A percentile compares a stretch with the other conserved stretches of the same genome.
These are phyloP conservation scores for Zaprionus inermis DNA, from an alignment of 1,140 invertebrate species.

Conservation along the genomic window DNA sequence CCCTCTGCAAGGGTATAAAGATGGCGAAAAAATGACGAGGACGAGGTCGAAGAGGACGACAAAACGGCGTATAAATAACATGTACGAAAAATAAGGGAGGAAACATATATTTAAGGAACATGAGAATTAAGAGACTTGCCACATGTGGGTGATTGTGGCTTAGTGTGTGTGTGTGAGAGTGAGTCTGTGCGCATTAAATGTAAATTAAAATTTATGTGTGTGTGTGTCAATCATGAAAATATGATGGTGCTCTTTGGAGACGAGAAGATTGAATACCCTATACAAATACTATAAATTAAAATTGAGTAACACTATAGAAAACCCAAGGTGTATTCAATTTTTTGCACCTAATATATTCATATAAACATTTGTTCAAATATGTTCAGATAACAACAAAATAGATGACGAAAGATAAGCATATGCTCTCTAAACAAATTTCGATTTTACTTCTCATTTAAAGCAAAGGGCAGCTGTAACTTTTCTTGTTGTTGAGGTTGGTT, in stretches of 20 bases:
- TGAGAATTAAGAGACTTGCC: slow-evolving; percentile 43
- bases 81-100: slow-evolving; percentile 21
- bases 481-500: slow-evolving; percentile 7
- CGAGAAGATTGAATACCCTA: not conserved
- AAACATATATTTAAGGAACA: slow-evolving; percentile 35
- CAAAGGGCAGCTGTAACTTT: slow-evolving; percentile 18
- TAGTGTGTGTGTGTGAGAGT: not conserved
- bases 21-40: slow-evolving; percentile 17
- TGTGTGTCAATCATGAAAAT: not conserved
- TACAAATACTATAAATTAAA: not conserved
- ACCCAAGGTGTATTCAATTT: not conserved
- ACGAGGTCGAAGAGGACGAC: not conserved
- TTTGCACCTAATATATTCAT: not conserved
- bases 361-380: not conserved
- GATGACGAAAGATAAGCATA: not conserved
- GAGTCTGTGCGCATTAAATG: slow-evolving; percentile 34
- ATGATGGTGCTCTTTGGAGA: not conserved
- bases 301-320: not conserved
- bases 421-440: not conserved
- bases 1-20: not conserved
- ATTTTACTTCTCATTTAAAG: not conserved
- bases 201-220: slow-evolving; percentile 51
- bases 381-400: not conserved
- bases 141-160: not conserved
- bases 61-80: slow-evolving; percentile 21